A percentile compares a stretch with the other conserved stretches of the same genome.
Evolutionary conservation across 2,797 vertebrate genomes (phyloP).

Genomic region (Syngnathus rostellatus): DNA sequence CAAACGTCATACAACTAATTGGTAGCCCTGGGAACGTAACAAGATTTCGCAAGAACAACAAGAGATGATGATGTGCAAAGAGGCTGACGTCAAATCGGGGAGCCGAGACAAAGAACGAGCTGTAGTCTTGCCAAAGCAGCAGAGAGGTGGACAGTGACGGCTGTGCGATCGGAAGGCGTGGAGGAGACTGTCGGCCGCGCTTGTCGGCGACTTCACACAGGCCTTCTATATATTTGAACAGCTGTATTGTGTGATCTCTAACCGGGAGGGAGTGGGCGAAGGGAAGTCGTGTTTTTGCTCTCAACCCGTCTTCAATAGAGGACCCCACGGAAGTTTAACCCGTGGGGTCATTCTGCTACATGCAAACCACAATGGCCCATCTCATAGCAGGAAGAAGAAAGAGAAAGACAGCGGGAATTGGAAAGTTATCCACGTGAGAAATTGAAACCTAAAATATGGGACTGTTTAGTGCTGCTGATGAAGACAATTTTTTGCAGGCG

Average conservation of each 20-base stretch:
- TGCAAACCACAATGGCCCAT: too few relatives aligned
- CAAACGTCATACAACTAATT: slow-evolving; percentile 55
- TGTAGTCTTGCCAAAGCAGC: slow-evolving; percentile 33
- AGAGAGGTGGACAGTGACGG: neutral
- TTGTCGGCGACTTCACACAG: slow-evolving; percentile 19
- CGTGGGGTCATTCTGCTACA: slow-evolving; percentile 15
- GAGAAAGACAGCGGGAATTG: neutral
- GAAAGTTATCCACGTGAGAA: slow-evolving; percentile 4
- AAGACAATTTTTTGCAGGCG: slow-evolving; percentile 42
- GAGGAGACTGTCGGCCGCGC: slow-evolving; percentile 8
- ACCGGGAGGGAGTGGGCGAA: slow-evolving; percentile 8
- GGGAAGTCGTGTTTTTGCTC: neutral
- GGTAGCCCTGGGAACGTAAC: slow-evolving; percentile 42
- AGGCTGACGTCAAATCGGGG: slow-evolving; percentile 43
- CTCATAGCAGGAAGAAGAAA: neutral
- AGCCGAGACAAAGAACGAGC: slow-evolving; percentile 10
- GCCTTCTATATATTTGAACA: slow-evolving; percentile 47
- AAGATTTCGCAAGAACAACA: slow-evolving; percentile 42
- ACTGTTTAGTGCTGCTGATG: slow-evolving; percentile 58
- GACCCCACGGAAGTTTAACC: slow-evolving; percentile 29
- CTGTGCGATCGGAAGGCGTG: neutral
- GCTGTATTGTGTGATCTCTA: slow-evolving; percentile 42
- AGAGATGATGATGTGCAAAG: slow-evolving; percentile 38
- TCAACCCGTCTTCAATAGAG: slow-evolving; percentile 15
- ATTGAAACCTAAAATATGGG: slow-evolving; percentile 39